phyloP scores from a whole-genome alignment of 2,797 vertebrate species.

The Enteromius mattozi region DNA sequence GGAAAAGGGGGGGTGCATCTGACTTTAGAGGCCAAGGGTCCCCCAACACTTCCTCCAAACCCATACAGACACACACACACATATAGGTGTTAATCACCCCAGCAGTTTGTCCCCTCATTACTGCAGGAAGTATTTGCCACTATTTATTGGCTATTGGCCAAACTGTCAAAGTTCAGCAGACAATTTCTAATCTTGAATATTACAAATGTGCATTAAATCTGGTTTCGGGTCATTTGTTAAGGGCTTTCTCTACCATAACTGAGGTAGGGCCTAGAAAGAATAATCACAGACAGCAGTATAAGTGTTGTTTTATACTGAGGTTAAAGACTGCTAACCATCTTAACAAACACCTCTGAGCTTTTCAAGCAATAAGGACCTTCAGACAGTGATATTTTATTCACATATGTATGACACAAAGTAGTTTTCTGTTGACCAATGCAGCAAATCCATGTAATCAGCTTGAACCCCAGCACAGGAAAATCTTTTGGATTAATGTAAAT shows the following conservation, averaged over 20 bases:
- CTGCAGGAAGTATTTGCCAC: constrained; percentile 48
- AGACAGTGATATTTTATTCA: too few species aligned
- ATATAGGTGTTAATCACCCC: constrained; percentile 62
- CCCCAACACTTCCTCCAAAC: constrained; percentile 43
- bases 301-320: not conserved
- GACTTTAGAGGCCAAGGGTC: constrained; percentile 48
- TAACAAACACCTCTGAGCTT: not conserved
- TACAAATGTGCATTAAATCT: not conserved
- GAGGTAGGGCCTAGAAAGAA: not conserved
- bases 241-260: not conserved
- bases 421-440: not conserved
- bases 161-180: constrained; percentile 26
- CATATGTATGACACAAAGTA: not conserved
- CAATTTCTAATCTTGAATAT: not conserved
- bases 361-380: not conserved
- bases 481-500: not conserved
- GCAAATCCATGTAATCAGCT: too few species aligned
- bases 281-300: not conserved
- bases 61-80: not conserved
- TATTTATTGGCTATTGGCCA: constrained; percentile 37
- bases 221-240: not conserved
- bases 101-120: constrained; percentile 60
- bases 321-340: not conserved
- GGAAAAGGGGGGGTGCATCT: constrained; percentile 13
- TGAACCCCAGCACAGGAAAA: not conserved